Percentiles rank a stretch among this genome's conserved stretches.
Conservation (phyloP, 2,113 vertebrate genomes). For the Notarius quadriscutis region DNA sequence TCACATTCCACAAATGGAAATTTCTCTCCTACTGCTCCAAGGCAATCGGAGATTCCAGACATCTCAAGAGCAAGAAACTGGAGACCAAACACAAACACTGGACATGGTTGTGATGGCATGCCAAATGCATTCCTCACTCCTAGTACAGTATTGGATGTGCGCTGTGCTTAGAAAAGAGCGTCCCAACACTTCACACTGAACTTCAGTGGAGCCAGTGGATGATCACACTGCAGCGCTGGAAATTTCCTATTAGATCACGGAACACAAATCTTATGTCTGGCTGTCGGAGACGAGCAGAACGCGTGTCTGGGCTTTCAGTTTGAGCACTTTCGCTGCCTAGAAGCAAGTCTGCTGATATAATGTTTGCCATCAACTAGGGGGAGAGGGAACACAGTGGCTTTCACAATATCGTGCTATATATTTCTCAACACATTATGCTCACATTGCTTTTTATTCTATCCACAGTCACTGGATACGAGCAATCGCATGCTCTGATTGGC, state of each 20-base stretch:
- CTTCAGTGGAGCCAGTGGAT: neutral
- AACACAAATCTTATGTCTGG: neutral
- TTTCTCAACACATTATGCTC: neutral
- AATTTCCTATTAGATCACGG: neutral
- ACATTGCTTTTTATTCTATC: neutral
- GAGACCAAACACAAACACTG: slow-evolving; percentile 46
- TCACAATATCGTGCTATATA: neutral
- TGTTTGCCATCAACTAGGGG: neutral
- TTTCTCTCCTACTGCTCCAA: slow-evolving; percentile 28
- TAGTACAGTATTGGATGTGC: slow-evolving; percentile 24
- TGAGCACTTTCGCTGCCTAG: neutral
- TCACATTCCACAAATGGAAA: slow-evolving; percentile 39
- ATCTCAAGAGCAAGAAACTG: slow-evolving; percentile 26
- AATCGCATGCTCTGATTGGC: too few species aligned
- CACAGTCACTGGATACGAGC: too few species aligned
- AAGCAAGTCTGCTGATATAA: neutral
- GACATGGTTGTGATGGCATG: slow-evolving; percentile 30
- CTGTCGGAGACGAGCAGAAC: neutral
- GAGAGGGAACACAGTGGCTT: neutral
- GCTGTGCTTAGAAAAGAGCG: neutral
- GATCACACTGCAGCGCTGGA: neutral
- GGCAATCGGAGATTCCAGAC: slow-evolving; percentile 22
- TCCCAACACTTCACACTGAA: slow-evolving; percentile 5
- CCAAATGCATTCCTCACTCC: slow-evolving; percentile 32
- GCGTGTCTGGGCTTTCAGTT: neutral